Evolutionary conservation across 2,113 vertebrate species (phyloP).

Genomic region (Dicentrarchus labrax): DNA sequence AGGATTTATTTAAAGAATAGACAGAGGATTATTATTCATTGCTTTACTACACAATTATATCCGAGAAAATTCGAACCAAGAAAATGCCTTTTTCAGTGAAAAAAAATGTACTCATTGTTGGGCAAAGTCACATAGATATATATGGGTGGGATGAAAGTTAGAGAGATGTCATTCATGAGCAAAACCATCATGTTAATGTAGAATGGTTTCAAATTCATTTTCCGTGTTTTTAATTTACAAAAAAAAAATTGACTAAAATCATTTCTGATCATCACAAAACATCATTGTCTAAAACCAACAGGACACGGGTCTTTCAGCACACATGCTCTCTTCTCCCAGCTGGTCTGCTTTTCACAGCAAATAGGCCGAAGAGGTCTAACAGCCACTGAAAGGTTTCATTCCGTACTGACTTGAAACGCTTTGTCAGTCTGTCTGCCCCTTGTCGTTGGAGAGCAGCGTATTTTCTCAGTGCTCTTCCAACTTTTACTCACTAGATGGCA

Average conservation of each 20-base stretch:
- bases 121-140: conserved; percentile 84
- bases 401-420: conserved; percentile 28
- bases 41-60: conserved; percentile 87
- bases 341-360: conserved; percentile 20
- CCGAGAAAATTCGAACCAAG: conserved; percentile 84
- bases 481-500: conserved; percentile 60
- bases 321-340: conserved; percentile 34
- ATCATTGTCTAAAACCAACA: conserved; percentile 34
- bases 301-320: conserved; percentile 51
- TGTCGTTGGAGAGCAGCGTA: conserved; percentile 43
- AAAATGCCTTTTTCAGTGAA: conserved; percentile 89
- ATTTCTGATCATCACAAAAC: conserved; percentile 42
- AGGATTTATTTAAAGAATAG: conserved; percentile 85
- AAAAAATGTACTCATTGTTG: conserved; percentile 81
- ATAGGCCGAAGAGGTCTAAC: conserved; percentile 19
- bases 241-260: conserved; percentile 49
- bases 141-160: conserved; percentile 69
- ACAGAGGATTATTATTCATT: conserved; percentile 86
- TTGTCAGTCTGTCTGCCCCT: conserved; percentile 32
- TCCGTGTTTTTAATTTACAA: conserved; percentile 56
- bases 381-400: conserved; percentile 43
- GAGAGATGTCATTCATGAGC: conserved; percentile 73
- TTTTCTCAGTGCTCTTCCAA: conserved; percentile 48
- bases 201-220: conserved; percentile 63
- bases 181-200: conserved; percentile 61